phyloP scores from a whole-genome alignment of 2,888 invertebrate species.

The Harmothoe impar region DNA sequence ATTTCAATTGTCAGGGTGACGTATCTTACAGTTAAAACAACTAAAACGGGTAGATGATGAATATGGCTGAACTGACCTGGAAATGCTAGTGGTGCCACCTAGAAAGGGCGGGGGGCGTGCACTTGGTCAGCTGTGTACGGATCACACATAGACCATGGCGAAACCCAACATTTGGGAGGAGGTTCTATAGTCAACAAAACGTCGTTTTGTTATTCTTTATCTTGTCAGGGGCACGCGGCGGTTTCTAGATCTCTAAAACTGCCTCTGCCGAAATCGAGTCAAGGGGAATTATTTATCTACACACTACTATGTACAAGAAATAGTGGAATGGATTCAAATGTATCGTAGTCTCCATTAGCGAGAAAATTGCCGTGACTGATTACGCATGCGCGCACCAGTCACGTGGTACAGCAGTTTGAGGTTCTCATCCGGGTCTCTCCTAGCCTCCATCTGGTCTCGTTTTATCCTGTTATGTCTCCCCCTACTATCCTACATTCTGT shows the following conservation, averaged over 20 bases:
- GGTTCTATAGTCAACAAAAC: conserved; percentile 18
- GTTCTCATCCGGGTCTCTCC: conserved; percentile 28
- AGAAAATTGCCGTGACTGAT: conserved; percentile 51
- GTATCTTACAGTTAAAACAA: conserved; percentile 60
- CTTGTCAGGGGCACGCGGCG: conserved; percentile 1
- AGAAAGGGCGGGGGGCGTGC: conserved; percentile 19
- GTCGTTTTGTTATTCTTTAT: neutral
- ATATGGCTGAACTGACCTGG: conserved; percentile 54
- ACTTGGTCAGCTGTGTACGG: neutral
- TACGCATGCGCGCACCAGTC: conserved; percentile 19
- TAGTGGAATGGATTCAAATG: conserved; percentile 62
- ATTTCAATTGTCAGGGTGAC: conserved; percentile 57
- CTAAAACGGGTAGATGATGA: conserved; percentile 41
- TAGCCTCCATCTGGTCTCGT: neutral
- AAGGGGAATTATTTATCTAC: conserved; percentile 42
- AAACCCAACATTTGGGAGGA: neutral
- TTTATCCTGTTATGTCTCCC: no score
- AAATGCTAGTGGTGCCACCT: conserved; percentile 2
- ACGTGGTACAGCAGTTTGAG: conserved; percentile 59
- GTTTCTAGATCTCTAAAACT: neutral
- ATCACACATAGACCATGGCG: neutral
- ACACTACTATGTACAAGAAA: conserved; percentile 61
- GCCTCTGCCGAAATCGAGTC: conserved; percentile 36
- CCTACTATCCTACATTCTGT: neutral
- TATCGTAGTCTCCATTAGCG: conserved; percentile 40